Evolutionary conservation across 2,113 vertebrate genomes (phyloP).

Genomic region (Gracilinanus agilis): DNA sequence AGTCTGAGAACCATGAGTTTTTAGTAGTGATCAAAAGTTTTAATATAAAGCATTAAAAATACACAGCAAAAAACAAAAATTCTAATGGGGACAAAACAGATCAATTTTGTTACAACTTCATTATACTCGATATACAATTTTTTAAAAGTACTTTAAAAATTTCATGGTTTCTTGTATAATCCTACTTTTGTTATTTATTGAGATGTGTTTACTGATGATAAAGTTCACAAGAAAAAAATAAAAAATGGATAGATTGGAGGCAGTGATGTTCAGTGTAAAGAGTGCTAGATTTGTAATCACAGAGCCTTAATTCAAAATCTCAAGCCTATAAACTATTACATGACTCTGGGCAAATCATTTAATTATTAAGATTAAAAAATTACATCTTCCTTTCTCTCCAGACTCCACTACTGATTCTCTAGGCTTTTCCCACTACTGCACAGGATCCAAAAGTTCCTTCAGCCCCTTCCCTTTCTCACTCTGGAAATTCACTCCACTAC

Average conservation of each 20-base stretch:
- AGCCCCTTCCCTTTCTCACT: background rate
- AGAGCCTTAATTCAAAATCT: background rate
- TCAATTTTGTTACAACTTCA: background rate
- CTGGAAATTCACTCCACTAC: background rate
- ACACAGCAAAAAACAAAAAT: background rate
- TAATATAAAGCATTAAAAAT: background rate
- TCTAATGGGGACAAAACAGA: background rate
- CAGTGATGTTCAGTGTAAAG: no score
- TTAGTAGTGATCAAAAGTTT: no score
- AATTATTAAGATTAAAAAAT: no score
- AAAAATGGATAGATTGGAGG: no score
- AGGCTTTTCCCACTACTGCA: background rate
- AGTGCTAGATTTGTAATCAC: background rate
- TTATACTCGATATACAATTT: no score
- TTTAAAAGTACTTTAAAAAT: no score
- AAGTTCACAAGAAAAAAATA: no score
- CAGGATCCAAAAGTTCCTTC: background rate
- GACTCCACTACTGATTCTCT: background rate
- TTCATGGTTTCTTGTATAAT: no score
- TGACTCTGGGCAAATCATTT: no score
- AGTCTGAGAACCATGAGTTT: no score
- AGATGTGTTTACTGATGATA: no score
- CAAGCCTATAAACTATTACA: background rate
- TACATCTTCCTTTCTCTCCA: background rate
- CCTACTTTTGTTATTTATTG: no score